Evolutionary conservation across 1,140 invertebrate genomes (phyloP).

Genomic region (Penaeus vannamei): DNA sequence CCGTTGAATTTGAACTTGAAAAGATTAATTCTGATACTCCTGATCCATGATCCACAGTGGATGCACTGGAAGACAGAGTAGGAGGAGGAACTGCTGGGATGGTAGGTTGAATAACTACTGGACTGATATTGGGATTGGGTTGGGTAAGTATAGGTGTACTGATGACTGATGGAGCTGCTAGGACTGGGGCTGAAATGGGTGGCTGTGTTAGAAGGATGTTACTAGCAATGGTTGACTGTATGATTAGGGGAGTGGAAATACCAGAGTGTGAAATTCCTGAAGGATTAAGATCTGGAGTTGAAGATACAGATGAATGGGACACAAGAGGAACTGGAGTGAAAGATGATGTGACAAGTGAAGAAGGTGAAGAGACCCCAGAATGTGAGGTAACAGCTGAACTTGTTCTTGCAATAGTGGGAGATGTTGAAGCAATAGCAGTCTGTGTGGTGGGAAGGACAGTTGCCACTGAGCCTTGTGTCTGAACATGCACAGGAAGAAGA

Average conservation of each 20-base stretch:
- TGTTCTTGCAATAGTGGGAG: neutral
- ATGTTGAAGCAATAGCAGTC: neutral
- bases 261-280: neutral
- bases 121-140: neutral
- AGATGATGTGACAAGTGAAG: conserved; percentile 26
- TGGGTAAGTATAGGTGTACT: neutral
- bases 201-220: conserved; percentile 31
- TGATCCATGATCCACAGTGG: neutral
- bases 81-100: neutral
- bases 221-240: neutral
- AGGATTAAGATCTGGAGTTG: conserved; percentile 10
- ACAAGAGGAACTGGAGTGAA: neutral
- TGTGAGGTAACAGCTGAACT: conserved; percentile 7
- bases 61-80: neutral
- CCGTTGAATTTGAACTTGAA: too few species aligned
- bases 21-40: too few species aligned
- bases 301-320: neutral
- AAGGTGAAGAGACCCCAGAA: neutral
- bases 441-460: conserved; percentile 8
- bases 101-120: neutral
- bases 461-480: conserved; percentile 21
- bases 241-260: neutral
- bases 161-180: neutral
- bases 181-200: neutral
- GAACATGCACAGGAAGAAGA: conserved; percentile 10